phyloP scores from a whole-genome alignment of 2,113 vertebrate species.

The Jacana jacana region DNA sequence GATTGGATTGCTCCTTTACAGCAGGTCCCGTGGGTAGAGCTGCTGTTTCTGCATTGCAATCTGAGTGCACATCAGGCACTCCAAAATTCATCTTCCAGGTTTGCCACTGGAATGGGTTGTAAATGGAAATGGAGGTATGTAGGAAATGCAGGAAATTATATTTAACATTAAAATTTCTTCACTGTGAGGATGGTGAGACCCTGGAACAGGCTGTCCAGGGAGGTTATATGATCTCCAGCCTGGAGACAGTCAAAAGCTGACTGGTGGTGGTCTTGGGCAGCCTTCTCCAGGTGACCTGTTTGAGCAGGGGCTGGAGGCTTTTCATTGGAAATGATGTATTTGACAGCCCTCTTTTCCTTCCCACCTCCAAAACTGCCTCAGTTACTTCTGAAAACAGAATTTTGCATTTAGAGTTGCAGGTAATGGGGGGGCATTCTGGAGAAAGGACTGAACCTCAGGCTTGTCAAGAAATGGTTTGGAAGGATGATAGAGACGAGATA shows the following conservation, averaged over 20 bases:
- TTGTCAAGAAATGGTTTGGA: background rate
- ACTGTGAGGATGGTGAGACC: background rate
- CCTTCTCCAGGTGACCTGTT: background rate
- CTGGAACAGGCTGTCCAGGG: background rate
- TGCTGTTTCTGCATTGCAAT: background rate
- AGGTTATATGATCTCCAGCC: background rate
- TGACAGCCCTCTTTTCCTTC: background rate
- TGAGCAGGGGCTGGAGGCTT: background rate
- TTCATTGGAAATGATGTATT: background rate
- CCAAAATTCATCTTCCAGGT: background rate
- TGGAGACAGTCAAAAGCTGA: fast-evolving
- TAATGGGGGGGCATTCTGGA: background rate
- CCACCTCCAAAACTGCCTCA: background rate
- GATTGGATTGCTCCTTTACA: background rate
- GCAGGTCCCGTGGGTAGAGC: background rate
- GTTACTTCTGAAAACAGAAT: background rate
- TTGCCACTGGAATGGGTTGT: background rate
- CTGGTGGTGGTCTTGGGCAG: background rate
- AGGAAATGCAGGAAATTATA: background rate
- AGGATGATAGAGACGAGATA: background rate
- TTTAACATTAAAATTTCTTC: background rate
- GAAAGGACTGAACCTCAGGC: background rate
- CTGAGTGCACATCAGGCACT: background rate
- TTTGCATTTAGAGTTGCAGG: background rate
- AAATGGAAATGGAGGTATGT: background rate